Percentiles rank a stretch among this genome's conserved stretches.
Conservation (phyloP, 2,888 invertebrate species). For the Sepiola atlantica region DNA sequence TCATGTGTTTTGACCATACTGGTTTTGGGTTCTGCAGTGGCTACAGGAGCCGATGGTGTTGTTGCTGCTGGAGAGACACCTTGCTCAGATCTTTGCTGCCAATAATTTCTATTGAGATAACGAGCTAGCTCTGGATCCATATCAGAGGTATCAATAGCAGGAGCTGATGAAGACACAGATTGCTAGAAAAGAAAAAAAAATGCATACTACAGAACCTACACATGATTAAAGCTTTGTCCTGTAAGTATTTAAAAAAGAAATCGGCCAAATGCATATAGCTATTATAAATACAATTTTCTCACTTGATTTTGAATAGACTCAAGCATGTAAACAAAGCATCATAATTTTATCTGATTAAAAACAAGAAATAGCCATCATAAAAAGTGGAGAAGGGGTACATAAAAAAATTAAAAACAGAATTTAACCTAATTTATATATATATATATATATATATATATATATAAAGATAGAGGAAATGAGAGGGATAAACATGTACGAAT, state of each 20-base stretch:
- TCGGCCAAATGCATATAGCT: background rate
- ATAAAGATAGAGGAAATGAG: too few species aligned
- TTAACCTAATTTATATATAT: too few species aligned
- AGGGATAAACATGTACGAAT: too few species aligned
- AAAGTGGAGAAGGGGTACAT: too few species aligned
- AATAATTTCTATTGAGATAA: constrained; percentile 93
- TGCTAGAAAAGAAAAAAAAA: background rate
- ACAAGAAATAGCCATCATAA: too few species aligned
- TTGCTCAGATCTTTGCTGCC: constrained; percentile 81
- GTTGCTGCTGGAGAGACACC: constrained; percentile 62
- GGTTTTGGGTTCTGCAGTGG: constrained; percentile 68
- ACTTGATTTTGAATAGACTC: background rate
- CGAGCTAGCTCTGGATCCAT: constrained; percentile 91
- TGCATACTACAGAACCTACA: background rate
- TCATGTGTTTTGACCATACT: constrained; percentile 62
- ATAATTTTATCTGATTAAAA: too few species aligned
- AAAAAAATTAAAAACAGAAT: too few species aligned
- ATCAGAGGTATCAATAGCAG: constrained; percentile 72
- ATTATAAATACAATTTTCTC: too few species aligned
- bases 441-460: too few species aligned
- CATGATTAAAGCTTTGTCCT: background rate
- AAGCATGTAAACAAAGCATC: background rate
- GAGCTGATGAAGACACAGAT: constrained; percentile 56
- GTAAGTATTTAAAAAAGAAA: background rate
- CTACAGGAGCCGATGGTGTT: constrained; percentile 74